Percentiles rank a stretch among this genome's conserved stretches.
These are phyloP conservation scores for Holacanthella duospinosa DNA, from an alignment of 2,888 invertebrate genomes.

Conservation along the genomic window DNA sequence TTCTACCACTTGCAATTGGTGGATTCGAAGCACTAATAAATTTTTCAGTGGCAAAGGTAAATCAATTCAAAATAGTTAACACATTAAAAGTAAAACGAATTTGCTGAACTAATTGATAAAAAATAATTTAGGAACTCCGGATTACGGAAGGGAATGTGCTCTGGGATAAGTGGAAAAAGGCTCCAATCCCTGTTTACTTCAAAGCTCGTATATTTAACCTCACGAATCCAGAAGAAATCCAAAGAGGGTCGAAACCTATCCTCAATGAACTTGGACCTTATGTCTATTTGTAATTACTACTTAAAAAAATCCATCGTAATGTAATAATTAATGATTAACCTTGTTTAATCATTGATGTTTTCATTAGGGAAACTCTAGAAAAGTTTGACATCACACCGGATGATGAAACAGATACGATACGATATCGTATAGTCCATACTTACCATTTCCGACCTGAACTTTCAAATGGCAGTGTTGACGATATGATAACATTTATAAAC, in stretches of 20 bases:
- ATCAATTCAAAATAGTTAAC: background rate
- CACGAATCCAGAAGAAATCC: slow-evolving; percentile 27
- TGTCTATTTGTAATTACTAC: slow-evolving; percentile 9
- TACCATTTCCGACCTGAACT: slow-evolving; percentile 57
- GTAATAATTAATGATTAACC: too few relatives aligned
- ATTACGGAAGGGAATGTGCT: slow-evolving; percentile 8
- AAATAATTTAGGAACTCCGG: background rate
- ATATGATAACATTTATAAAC: slow-evolving; percentile 59
- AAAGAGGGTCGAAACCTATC: slow-evolving; percentile 17
- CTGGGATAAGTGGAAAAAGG: slow-evolving; percentile 10
- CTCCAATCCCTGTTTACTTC: slow-evolving; percentile 25
- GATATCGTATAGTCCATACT: slow-evolving; percentile 56
- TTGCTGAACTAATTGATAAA: background rate
- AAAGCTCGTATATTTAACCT: slow-evolving; percentile 30
- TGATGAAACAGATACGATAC: slow-evolving; percentile 60
- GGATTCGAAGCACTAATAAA: background rate
- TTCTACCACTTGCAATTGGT: background rate
- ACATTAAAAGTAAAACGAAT: background rate
- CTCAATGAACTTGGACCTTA: slow-evolving; percentile 30
- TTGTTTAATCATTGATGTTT: too few relatives aligned
- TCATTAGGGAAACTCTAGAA: slow-evolving; percentile 68
- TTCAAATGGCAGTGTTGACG: slow-evolving; percentile 58
- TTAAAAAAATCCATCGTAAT: background rate
- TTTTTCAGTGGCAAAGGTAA: background rate
- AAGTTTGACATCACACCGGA: slow-evolving; percentile 64